These are phyloP conservation scores for Aporrectodea caliginosa DNA, from an alignment of 1,140 invertebrate species.

Conservation along the genomic window DNA sequence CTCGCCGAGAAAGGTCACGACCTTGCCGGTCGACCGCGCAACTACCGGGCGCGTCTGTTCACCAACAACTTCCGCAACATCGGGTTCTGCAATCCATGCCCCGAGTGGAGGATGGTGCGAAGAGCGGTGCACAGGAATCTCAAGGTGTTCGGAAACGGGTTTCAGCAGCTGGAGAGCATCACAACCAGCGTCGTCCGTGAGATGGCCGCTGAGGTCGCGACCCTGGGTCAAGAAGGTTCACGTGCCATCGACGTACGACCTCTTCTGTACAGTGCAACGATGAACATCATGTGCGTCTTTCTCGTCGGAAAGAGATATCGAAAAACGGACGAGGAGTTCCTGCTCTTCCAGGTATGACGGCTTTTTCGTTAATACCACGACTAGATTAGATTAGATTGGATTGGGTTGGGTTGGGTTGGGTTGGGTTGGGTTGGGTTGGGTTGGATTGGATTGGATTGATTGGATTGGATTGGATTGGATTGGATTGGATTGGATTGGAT, in stretches of 20 bases:
- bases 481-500: no score
- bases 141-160: background rate
- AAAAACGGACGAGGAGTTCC: background rate
- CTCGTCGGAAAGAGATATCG: background rate
- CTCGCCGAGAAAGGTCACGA: background rate
- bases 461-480: no score
- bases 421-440: no score
- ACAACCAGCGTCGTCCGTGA: background rate
- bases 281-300: background rate
- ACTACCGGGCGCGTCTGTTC: background rate
- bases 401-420: no score
- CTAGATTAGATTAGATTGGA: no score
- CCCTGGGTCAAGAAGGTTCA: background rate
- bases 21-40: background rate
- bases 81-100: background rate
- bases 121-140: background rate
- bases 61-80: background rate
- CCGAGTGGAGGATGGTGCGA: background rate
- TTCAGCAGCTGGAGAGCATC: background rate
- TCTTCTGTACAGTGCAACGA: background rate
- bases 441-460: no score
- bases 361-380: no score
- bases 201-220: background rate
- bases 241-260: background rate
- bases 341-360: slow-evolving; percentile 1